Evolutionary conservation across 2,888 invertebrate genomes (phyloP).

Genomic region (Cerastoderma edule): DNA sequence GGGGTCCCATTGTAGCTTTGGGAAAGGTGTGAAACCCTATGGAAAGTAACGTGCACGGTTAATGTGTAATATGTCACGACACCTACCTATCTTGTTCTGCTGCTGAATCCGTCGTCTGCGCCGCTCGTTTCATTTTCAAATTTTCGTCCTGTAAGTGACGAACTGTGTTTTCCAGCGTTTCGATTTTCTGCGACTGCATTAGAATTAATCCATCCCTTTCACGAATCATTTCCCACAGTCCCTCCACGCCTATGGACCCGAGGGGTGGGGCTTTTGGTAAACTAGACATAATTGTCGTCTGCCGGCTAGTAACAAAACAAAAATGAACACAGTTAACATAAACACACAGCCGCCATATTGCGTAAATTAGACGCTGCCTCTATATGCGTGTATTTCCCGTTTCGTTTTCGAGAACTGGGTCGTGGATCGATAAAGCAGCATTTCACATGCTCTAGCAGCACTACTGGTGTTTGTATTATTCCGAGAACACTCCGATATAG

Average conservation of each 20-base stretch:
- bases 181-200: conserved; percentile 57
- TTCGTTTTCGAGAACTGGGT: conserved; percentile 7
- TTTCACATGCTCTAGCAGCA: conserved; percentile 30
- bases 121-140: conserved; percentile 40
- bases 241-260: conserved; percentile 45
- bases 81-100: conserved; percentile 34
- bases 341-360: conserved; percentile 55
- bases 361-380: conserved; percentile 37
- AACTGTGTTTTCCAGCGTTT: conserved; percentile 50
- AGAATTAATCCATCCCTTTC: conserved; percentile 60
- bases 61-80: neutral
- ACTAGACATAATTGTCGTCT: neutral
- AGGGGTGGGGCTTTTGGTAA: conserved; percentile 38
- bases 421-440: conserved; percentile 55
- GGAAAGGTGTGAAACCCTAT: too few relatives aligned
- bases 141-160: conserved; percentile 49
- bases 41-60: too few relatives aligned
- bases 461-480: conserved; percentile 3
- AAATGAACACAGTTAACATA: conserved; percentile 26
- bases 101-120: conserved; percentile 16
- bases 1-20: too few relatives aligned
- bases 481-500: conserved; percentile 1
- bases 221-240: conserved; percentile 55
- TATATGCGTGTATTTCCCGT: conserved; percentile 5
- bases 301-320: neutral